Base-by-base conservation (phyloP, 2,797 vertebrate genomes). In the Sebastes vulpes region DNA sequence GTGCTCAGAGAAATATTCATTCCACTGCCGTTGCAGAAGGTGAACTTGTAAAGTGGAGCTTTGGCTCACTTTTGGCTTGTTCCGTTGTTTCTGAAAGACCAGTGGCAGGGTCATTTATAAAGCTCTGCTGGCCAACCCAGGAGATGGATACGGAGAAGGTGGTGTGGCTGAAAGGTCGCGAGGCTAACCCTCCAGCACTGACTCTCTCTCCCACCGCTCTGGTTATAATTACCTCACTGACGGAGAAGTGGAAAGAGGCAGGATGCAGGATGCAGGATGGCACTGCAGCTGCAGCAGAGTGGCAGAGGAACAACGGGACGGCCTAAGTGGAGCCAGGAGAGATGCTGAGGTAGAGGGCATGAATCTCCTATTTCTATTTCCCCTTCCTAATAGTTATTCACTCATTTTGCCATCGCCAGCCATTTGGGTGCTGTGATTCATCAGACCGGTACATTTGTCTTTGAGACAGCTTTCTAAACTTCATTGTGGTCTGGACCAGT, bases 221-320 rank as follows among this genome's bases (percentile, higher is more conserved):
- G 70, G 69, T 72, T 71, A 54, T 90, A 90, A 91, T 87, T 81
- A 91, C 77, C 66, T 84, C 54, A 50, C 77, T 78, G 87, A 86
- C 77, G 81, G 82, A 79, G 82, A 70, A 74, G 81, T 79, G 83
- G 60, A 70, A 60, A 66, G 79, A 77, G 38, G 63, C 64, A 74
- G 75, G 70, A 82, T 74, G 79, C 76, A 72, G 81, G 67, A 80
- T 57, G 79, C 76, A 72, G 81, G 67, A 80, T 57, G 75, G 76
- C 81, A 68, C 69, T 71, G 52, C 48, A 79, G 72, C 54, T 75
- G 82, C 57, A 76, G 68, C 59, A 73, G 38, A 86, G 75, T 60
- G 67, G 76, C 72, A 75, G 29, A 77, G 71, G 68, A 79, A 79
- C 75, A 78, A 74, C 70, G 58, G 70, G 65, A 79, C 10, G 28